Evolutionary conservation across 2,113 vertebrate genomes (phyloP).

Genomic region (Rhadina sibilatrix): DNA sequence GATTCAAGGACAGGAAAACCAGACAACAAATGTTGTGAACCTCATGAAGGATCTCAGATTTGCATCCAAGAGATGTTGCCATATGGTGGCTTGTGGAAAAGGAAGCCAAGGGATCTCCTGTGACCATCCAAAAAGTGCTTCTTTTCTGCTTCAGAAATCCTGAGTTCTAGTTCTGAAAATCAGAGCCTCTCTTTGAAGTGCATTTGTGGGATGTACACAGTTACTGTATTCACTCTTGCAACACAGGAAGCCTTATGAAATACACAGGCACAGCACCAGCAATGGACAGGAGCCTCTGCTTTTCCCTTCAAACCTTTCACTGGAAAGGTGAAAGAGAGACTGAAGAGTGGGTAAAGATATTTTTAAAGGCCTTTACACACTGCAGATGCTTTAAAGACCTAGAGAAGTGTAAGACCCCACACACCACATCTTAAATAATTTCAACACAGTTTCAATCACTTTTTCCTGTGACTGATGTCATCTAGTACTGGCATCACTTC

Average conservation of each 20-base stretch:
- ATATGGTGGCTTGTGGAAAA: neutral
- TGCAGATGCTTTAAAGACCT: neutral
- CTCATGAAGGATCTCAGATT: neutral
- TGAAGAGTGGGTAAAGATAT: neutral
- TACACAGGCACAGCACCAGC: neutral
- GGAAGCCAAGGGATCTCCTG: neutral
- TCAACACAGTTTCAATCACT: slow-evolving; percentile 32
- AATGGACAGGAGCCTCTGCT: neutral
- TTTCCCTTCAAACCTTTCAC: neutral
- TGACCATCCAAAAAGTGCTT: neutral
- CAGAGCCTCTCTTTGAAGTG: neutral
- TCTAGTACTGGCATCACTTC: slow-evolving; percentile 23
- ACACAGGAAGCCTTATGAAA: slow-evolving; percentile 5
- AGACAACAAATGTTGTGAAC: neutral
- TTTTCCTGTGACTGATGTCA: slow-evolving; percentile 56
- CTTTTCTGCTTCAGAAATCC: neutral
- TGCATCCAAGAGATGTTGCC: neutral
- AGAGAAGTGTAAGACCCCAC: neutral
- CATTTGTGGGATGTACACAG: neutral
- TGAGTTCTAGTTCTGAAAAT: neutral
- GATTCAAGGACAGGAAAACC: neutral
- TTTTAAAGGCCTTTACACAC: neutral
- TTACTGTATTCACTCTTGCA: neutral
- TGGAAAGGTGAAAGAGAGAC: neutral
- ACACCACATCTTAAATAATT: neutral